Conservation (phyloP, 2,113 vertebrate species). For the Melanostigma gelatinosum region DNA sequence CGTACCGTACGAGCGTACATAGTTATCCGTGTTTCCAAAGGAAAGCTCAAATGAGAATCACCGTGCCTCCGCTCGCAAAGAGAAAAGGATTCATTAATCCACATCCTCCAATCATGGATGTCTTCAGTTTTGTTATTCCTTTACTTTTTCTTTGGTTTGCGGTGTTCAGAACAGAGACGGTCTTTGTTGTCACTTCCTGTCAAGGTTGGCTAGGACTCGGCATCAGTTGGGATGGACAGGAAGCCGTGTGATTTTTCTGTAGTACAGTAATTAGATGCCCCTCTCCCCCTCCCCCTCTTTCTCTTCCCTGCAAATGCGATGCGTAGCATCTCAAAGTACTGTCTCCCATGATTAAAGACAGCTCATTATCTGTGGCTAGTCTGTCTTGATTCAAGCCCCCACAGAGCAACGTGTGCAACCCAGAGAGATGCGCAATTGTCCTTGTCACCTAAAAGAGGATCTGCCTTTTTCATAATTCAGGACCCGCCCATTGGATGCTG, state of each 20-base stretch:
- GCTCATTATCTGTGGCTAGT: constrained; percentile 97
- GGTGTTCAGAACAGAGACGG: constrained; percentile 87
- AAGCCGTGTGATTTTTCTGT: constrained; percentile 89
- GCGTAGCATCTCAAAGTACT: constrained; percentile 95
- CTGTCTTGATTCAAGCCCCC: constrained; percentile 79
- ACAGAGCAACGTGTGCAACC: constrained; percentile 65
- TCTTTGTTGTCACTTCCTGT: constrained; percentile 95
- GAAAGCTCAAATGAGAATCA: constrained; percentile 19
- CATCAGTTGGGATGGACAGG: constrained; percentile 89
- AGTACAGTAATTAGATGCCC: constrained; percentile 93
- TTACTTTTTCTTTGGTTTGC: constrained; percentile 65
- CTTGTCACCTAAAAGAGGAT: constrained; percentile 52
- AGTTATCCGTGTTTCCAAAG: constrained; percentile 34
- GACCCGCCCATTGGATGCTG: constrained; percentile 23
- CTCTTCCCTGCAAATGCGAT: constrained; percentile 89
- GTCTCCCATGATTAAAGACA: constrained; percentile 96
- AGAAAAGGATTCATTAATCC: constrained; percentile 48
- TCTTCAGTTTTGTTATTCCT: constrained; percentile 63
- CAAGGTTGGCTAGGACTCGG: constrained; percentile 90
- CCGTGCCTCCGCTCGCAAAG: constrained; percentile 20
- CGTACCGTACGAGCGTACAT: constrained; percentile 26
- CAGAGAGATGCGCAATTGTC: constrained; percentile 56
- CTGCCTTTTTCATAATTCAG: constrained; percentile 48
- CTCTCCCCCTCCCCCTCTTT: constrained; percentile 86
- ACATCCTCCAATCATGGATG: constrained; percentile 41